Conservation (phyloP, 2,888 invertebrate species). For the Deroplatys truncata region DNA sequence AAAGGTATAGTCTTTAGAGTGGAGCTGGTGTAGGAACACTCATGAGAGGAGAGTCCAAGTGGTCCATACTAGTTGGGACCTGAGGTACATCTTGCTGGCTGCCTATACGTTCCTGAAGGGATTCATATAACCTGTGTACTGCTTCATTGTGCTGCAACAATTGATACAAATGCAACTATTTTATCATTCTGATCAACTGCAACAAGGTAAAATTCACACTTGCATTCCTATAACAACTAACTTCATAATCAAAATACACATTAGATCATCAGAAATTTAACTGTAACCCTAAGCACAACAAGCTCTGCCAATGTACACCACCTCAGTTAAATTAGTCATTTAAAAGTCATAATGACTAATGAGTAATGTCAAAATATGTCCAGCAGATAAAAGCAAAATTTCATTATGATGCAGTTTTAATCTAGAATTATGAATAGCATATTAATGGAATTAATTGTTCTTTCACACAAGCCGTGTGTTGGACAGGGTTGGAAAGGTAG, state of each 20-base stretch:
- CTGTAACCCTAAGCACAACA: no score
- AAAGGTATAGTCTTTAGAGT: slow-evolving; percentile 39
- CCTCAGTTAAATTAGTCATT: no score
- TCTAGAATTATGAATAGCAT: no score
- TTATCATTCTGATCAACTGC: neutral
- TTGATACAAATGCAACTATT: neutral
- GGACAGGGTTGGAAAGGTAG: no score
- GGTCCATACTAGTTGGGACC: slow-evolving; percentile 64
- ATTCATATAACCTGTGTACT: slow-evolving; percentile 73
- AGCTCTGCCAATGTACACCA: no score
- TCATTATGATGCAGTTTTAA: no score
- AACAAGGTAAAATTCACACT: neutral
- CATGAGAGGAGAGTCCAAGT: slow-evolving; percentile 78
- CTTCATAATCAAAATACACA: neutral
- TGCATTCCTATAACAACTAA: neutral
- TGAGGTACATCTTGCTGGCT: slow-evolving; percentile 62
- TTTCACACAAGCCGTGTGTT: no score
- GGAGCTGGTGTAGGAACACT: slow-evolving; percentile 80
- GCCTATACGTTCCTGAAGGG: slow-evolving; percentile 74
- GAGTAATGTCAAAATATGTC: no score
- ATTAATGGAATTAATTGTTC: no score
- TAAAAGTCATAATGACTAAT: no score
- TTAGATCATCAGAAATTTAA: no score
- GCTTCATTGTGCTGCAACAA: slow-evolving; percentile 71
- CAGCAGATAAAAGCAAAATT: no score